Base-by-base conservation (phyloP, 2,888 invertebrate species). In the Drosophila recens region DNA sequence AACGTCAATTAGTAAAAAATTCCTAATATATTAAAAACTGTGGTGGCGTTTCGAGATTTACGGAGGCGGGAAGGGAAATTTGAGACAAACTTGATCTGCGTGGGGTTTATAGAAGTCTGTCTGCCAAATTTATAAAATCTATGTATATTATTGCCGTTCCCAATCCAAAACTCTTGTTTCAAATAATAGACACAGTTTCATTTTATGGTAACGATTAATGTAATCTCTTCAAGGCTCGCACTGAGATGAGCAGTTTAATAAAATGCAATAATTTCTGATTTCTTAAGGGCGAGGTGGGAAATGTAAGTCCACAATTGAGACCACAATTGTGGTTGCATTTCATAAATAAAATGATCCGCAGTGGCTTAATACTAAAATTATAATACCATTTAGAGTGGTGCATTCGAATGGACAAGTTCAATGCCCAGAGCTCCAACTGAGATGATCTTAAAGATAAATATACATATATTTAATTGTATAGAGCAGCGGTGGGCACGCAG, bases 171-270 rank as follows among this genome's bases (percentile, higher is more conserved):
- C 27, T 9, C 11, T 13, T 13, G 5, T 2, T 13, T 13, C 6
- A 38, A 49, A 51, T 48, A 17, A 34, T 33, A 0, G 1, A 56
- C 38, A 67, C 23, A 38, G 20, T 36, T 40, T 49, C 5, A 15
- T 61, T 63, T 66, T 71, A 69, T 67, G 77, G 68, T 82, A 82
- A 82, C 82, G 87, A 83, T 82, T 84, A 87, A 71, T 87, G 79
- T 82, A 82, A 84, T 82, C 87, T 86, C 71, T 83, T 80, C 70
- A 75, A 66, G 62, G 56, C 46, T 58, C 72, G 46, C 62, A 34
- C 57, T 54, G 27, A 46, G 59, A 15, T 42, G 64, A 51, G 59
- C 69, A 38, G 63, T 67, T 65, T 53, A 48, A 53, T 69, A 58
- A 64, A 49, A 51, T 38, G 58, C 48, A 64, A 48, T 54, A 62